phyloP scores from a whole-genome alignment of 2,113 vertebrate species.

The Pithys albifrons region DNA sequence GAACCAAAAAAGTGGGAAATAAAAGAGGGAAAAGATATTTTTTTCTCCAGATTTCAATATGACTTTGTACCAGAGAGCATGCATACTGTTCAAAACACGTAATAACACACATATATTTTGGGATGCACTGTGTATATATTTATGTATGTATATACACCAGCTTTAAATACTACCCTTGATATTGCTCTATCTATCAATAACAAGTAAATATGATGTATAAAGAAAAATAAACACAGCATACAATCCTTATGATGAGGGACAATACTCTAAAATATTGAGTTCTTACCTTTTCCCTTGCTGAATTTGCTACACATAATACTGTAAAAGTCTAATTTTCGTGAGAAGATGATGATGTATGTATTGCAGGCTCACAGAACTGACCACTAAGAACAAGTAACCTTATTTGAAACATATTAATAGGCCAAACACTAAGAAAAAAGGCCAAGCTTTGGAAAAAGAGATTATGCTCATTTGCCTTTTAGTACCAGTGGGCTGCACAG shows the following conservation, averaged over 20 bases:
- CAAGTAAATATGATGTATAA: background rate
- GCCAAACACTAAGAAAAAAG: background rate
- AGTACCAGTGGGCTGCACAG: conserved; percentile 3
- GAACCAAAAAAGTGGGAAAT: too few species aligned
- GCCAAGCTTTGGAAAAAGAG: background rate
- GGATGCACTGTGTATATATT: background rate
- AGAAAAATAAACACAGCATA: background rate
- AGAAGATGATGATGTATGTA: background rate
- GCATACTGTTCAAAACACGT: background rate
- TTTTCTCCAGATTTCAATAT: background rate
- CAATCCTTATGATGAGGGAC: background rate
- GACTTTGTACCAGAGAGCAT: background rate
- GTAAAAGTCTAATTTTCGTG: background rate
- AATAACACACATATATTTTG: background rate
- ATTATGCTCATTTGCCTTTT: conserved; percentile 5
- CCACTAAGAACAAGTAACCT: background rate
- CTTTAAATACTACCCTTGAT: background rate
- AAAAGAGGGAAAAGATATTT: background rate
- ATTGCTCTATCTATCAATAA: background rate
- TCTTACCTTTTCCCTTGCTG: background rate
- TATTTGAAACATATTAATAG: background rate
- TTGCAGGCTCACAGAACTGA: background rate
- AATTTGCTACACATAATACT: background rate
- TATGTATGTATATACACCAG: background rate
- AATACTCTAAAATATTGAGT: background rate